Percentiles rank a stretch among this genome's conserved stretches.
These are phyloP conservation scores for Stratiomys singularior DNA, from an alignment of 2,888 invertebrate genomes.

Conservation along the genomic window DNA sequence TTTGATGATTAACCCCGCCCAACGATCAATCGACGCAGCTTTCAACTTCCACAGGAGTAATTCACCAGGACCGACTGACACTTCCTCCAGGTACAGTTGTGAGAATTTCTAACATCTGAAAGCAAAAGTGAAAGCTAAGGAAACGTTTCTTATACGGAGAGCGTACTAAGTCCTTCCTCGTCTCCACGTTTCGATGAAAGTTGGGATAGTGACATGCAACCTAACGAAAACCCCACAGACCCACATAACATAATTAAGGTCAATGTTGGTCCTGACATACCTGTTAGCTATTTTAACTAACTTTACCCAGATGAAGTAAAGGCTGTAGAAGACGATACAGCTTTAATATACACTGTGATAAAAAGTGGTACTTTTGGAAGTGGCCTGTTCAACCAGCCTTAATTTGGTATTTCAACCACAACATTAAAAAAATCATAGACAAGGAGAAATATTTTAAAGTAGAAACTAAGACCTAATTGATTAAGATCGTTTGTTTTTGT, in stretches of 20 bases:
- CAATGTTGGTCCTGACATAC: background rate
- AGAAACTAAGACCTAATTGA: background rate
- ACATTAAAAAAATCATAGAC: background rate
- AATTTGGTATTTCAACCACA: slow-evolving; percentile 1
- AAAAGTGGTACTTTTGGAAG: slow-evolving; percentile 2
- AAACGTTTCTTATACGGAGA: slow-evolving; percentile 2
- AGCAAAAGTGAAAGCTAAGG: background rate
- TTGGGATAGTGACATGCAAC: background rate
- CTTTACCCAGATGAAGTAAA: background rate
- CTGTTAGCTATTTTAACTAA: background rate
- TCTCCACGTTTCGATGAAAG: background rate
- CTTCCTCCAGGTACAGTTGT: background rate
- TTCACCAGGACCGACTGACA: background rate
- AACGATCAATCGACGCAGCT: background rate
- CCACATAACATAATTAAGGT: background rate
- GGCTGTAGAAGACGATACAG: background rate
- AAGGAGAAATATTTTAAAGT: slow-evolving; percentile 4
- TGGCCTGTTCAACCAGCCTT: background rate
- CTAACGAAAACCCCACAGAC: background rate
- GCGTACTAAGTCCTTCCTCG: background rate
- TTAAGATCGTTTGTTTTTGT: background rate
- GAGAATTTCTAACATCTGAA: background rate
- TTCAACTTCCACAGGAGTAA: background rate
- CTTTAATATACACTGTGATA: background rate
- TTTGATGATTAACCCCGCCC: background rate